phyloP scores from a whole-genome alignment of 1,140 invertebrate species.

The Muscidifurax raptorellus region DNA sequence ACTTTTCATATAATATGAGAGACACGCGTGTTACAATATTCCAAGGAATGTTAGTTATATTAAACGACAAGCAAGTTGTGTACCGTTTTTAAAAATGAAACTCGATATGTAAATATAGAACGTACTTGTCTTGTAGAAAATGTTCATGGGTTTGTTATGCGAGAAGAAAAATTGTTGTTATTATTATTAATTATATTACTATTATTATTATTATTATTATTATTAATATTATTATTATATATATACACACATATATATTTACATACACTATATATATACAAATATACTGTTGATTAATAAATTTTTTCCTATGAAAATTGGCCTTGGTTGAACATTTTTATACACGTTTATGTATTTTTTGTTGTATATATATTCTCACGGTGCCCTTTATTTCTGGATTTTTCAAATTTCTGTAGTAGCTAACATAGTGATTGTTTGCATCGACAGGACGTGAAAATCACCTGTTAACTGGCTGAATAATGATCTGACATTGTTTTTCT shows the following conservation, averaged over 20 bases:
- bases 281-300: slow-evolving; percentile 72
- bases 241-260: slow-evolving; percentile 41
- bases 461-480: slow-evolving; percentile 54
- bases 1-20: slow-evolving; percentile 54
- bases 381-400: slow-evolving; percentile 38
- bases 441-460: slow-evolving; percentile 46
- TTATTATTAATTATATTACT: slow-evolving; percentile 59
- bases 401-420: slow-evolving; percentile 13
- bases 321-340: slow-evolving; percentile 60
- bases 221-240: slow-evolving; percentile 41
- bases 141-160: slow-evolving; percentile 72
- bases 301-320: slow-evolving; percentile 72
- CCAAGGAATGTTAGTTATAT: slow-evolving; percentile 70
- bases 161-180: slow-evolving; percentile 67
- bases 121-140: slow-evolving; percentile 64
- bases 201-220: slow-evolving; percentile 25
- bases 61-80: slow-evolving; percentile 65
- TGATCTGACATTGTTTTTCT: not conserved
- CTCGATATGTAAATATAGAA: slow-evolving; percentile 62
- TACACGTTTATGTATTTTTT: slow-evolving; percentile 47
- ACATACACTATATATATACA: slow-evolving; percentile 56
- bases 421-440: not conserved
- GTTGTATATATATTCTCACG: slow-evolving; percentile 29
- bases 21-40: slow-evolving; percentile 52
- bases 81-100: slow-evolving; percentile 57